A percentile compares a stretch with the other conserved stretches of the same genome.
Evolutionary conservation across 2,113 vertebrate species (phyloP).

Genomic region (Cyphomyrus discorhynchus): DNA sequence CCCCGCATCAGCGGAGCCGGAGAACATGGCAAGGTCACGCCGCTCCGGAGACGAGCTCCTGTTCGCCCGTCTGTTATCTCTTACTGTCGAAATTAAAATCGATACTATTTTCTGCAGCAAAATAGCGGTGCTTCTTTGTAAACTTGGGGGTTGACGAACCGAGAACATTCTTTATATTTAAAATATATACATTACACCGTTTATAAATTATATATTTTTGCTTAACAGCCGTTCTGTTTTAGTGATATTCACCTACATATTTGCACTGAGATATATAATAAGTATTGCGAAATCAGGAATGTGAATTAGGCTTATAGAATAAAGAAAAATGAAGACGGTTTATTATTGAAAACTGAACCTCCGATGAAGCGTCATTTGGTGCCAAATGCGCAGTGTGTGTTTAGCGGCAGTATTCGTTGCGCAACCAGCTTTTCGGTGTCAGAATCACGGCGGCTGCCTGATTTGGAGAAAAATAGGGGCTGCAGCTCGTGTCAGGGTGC

Average conservation of each 20-base stretch:
- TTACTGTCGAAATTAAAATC: not conserved
- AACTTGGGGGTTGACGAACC: not conserved
- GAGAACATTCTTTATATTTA: not conserved
- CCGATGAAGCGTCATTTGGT: not conserved
- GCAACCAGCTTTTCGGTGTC: not conserved
- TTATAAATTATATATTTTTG: not conserved
- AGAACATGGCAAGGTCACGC: conserved; percentile 2
- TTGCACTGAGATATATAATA: not conserved
- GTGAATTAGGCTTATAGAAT: not conserved
- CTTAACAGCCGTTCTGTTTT: not conserved
- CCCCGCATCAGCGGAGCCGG: conserved; percentile 1
- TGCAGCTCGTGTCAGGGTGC: not conserved
- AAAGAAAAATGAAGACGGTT: not conserved
- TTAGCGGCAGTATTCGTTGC: not conserved
- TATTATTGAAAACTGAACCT: not conserved
- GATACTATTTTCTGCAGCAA: not conserved
- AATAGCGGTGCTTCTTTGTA: not conserved
- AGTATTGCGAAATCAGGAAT: no score
- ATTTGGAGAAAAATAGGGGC: not conserved
- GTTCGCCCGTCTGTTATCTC: not conserved
- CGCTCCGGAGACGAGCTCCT: not conserved
- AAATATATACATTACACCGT: not conserved
- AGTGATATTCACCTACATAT: not conserved
- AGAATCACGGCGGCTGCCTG: not conserved
- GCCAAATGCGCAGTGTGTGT: not conserved